These are phyloP conservation scores for Capreolus pygargus DNA, from an alignment of 2,113 vertebrate species.

Conservation along the genomic window DNA sequence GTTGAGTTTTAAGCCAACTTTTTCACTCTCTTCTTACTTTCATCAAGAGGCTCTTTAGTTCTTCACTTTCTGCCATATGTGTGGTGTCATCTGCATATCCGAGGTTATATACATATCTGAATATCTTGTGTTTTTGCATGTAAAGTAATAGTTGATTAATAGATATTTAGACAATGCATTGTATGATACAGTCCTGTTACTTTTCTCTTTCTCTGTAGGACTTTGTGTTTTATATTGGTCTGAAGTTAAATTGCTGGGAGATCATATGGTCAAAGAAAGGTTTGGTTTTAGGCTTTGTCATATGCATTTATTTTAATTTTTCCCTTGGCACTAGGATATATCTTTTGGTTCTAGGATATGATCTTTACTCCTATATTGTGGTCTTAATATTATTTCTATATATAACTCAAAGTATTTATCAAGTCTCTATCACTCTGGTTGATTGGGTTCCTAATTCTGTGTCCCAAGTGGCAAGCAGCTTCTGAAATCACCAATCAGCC, in stretches of 20 bases:
- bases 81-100: background rate
- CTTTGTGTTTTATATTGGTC: background rate
- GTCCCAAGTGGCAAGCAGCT: background rate
- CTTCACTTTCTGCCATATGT: background rate
- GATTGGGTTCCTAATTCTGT: background rate
- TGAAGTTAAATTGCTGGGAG: background rate
- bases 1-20: background rate
- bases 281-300: background rate
- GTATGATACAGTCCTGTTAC: background rate
- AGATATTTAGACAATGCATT: background rate
- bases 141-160: background rate
- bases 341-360: background rate
- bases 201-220: background rate
- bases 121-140: background rate
- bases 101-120: background rate
- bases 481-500: background rate
- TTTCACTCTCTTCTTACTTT: background rate
- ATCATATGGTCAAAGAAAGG: background rate
- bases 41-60: background rate
- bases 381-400: background rate
- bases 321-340: background rate
- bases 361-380: background rate
- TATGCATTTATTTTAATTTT: background rate
- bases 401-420: background rate
- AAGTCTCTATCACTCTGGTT: background rate